phyloP scores from a whole-genome alignment of 2,888 invertebrate genomes.

The Panzeria rudis region DNA sequence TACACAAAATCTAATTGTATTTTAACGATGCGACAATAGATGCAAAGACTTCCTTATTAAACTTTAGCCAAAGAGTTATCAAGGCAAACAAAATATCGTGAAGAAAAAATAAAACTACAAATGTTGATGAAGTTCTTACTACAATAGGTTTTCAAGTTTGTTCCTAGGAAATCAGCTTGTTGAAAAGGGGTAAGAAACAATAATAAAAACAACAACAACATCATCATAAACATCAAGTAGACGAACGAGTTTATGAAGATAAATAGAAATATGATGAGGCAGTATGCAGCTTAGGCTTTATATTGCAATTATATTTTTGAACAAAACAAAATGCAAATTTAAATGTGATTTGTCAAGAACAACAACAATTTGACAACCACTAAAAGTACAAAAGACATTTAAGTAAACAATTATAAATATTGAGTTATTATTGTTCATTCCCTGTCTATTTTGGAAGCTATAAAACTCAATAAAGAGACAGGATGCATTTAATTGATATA shows the following conservation, averaged over 20 bases:
- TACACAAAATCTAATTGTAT: background rate
- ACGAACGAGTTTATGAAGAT: background rate
- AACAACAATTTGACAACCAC: background rate
- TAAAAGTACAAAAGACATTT: slow-evolving; percentile 5
- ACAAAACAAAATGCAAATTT: slow-evolving; percentile 24
- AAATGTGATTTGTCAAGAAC: background rate
- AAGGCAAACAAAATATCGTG: background rate
- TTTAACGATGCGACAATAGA: slow-evolving; percentile 6
- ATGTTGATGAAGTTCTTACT: background rate
- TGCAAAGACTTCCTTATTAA: slow-evolving; percentile 20
- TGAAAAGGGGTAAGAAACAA: background rate
- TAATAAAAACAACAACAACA: background rate
- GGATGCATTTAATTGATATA: background rate
- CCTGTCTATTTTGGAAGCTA: background rate
- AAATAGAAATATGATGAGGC: background rate
- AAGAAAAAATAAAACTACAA: background rate
- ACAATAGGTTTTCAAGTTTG: background rate
- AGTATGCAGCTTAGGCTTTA: slow-evolving; percentile 10
- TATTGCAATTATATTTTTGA: slow-evolving; percentile 11
- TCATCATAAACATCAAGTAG: background rate
- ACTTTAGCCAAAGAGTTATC: background rate
- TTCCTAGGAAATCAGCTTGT: background rate
- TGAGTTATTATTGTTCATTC: background rate
- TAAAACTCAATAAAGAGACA: background rate
- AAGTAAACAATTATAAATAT: background rate